phyloP scores from a whole-genome alignment of 2,797 vertebrate genomes.

The Gouania willdenowi region DNA sequence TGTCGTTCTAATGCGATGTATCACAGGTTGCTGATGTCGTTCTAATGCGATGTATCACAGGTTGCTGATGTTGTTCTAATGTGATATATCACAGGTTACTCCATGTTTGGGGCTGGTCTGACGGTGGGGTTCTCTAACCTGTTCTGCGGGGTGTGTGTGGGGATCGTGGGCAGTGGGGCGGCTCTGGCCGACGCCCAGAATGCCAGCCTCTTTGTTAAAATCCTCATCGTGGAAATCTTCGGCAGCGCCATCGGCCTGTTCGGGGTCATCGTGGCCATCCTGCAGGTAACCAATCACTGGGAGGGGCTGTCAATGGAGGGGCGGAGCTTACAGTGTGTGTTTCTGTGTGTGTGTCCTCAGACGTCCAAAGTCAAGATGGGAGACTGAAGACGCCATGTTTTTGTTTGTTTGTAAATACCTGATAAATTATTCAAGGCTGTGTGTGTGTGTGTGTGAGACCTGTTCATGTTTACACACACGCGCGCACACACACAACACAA shows the following conservation, averaged over 20 bases:
- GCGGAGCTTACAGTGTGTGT: neutral
- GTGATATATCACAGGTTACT: slow-evolving; percentile 91
- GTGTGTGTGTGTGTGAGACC: too few species aligned
- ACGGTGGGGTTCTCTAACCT: slow-evolving; percentile 98
- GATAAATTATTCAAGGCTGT: slow-evolving; percentile 95
- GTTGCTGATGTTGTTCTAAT: too few species aligned
- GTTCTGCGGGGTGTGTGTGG: slow-evolving; percentile 97
- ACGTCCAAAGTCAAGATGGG: slow-evolving; percentile 99
- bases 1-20: too few species aligned
- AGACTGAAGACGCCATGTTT: slow-evolving; percentile 74
- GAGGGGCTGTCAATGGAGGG: neutral
- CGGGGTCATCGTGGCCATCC: slow-evolving; percentile 95
- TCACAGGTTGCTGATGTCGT: too few species aligned
- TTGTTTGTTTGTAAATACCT: slow-evolving; percentile 84
- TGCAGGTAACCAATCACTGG: slow-evolving; percentile 81
- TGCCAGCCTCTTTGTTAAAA: slow-evolving; percentile 95
- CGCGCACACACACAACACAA: slow-evolving; percentile 58
- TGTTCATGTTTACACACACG: slow-evolving; percentile 68
- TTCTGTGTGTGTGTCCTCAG: slow-evolving; percentile 57
- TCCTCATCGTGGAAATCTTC: slow-evolving; percentile 98
- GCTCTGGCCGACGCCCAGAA: slow-evolving; percentile 97
- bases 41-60: too few species aligned
- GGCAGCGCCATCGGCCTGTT: slow-evolving; percentile 97
- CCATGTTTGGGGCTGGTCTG: slow-evolving; percentile 97
- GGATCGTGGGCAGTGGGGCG: slow-evolving; percentile 96